phyloP scores from a whole-genome alignment of 2,113 vertebrate genomes.

The Cebus imitator region DNA sequence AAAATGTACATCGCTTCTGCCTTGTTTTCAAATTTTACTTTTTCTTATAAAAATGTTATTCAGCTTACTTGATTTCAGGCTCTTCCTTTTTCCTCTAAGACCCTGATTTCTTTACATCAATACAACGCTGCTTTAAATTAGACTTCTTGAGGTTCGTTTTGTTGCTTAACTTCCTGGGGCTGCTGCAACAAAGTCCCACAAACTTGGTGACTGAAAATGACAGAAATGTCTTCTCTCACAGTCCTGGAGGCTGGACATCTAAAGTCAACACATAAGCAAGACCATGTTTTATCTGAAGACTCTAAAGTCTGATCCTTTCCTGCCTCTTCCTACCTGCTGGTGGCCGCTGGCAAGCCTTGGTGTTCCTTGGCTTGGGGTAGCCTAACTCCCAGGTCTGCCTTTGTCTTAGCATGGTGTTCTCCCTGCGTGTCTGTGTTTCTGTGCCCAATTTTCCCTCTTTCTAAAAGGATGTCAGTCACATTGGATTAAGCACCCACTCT shows the following conservation, averaged over 20 bases:
- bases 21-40: slow-evolving; percentile 3
- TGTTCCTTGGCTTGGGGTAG: neutral
- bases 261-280: neutral
- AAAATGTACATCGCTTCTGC: neutral
- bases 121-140: neutral
- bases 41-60: neutral
- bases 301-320: too few relatives aligned
- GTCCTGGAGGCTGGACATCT: neutral
- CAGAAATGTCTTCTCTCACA: neutral
- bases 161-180: neutral
- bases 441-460: neutral
- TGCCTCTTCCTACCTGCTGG: neutral
- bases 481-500: neutral
- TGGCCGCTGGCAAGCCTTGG: too few relatives aligned
- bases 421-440: neutral
- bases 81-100: neutral
- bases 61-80: neutral
- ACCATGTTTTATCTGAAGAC: neutral
- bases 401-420: neutral
- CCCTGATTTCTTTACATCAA: neutral
- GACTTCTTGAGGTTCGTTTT: neutral
- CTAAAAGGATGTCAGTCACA: neutral
- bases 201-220: neutral
- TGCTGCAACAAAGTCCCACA: neutral
- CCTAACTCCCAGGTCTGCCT: neutral